Percentiles rank a stretch among this genome's conserved stretches.
phyloP scores from a whole-genome alignment of 2,113 vertebrate species.

The Pterocles burchelli region DNA sequence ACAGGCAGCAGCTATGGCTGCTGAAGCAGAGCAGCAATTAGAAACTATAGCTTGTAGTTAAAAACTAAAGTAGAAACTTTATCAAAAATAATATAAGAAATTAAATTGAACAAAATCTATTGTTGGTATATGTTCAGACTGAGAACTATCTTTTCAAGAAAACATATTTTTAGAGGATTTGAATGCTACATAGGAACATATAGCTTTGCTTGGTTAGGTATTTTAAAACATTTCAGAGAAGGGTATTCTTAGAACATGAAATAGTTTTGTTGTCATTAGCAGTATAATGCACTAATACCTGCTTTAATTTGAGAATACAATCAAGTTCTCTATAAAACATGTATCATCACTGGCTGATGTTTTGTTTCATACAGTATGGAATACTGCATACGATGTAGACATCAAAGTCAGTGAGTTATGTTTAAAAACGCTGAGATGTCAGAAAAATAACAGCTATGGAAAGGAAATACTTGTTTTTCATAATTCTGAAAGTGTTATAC shows the following conservation, averaged over 20 bases:
- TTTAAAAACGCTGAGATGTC: background rate
- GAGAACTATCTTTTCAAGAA: conserved; percentile 19
- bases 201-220: conserved; percentile 7
- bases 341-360: background rate
- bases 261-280: conserved; percentile 40
- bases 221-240: conserved; percentile 55
- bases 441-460: background rate
- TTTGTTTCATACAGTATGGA: background rate
- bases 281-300: conserved; percentile 38
- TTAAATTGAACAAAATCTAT: background rate
- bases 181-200: conserved; percentile 22
- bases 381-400: background rate
- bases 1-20: conserved; percentile 88
- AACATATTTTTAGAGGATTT: conserved; percentile 24
- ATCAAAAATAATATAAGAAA: background rate
- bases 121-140: background rate
- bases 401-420: background rate
- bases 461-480: background rate
- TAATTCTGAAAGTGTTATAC: background rate
- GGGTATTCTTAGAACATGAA: conserved; percentile 42
- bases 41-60: conserved; percentile 86
- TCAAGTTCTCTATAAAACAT: conserved; percentile 26
- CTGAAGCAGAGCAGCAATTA: conserved; percentile 86
- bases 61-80: conserved; percentile 4
- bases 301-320: conserved; percentile 46